phyloP scores from a whole-genome alignment of 2,797 vertebrate species.

The Centroberyx gerrardi region DNA sequence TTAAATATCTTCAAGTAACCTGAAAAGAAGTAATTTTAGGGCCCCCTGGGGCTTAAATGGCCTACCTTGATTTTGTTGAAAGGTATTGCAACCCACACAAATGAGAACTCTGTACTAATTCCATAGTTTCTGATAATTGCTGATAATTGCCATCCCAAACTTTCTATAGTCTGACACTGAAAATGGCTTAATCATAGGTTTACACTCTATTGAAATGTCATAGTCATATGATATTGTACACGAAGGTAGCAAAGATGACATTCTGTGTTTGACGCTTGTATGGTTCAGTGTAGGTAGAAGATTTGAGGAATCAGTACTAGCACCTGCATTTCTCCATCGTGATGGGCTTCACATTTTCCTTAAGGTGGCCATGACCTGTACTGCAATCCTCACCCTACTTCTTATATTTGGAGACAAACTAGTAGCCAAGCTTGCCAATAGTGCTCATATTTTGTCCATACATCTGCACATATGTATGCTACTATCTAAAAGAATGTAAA shows the following conservation, averaged over 20 bases:
- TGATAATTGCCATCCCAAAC: conserved; percentile 58
- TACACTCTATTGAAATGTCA: conserved; percentile 25
- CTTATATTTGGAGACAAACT: neutral
- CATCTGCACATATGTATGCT: conserved; percentile 18
- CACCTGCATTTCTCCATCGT: neutral
- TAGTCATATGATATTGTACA: conserved; percentile 16
- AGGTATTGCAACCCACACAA: conserved; percentile 59
- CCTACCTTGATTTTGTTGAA: conserved; percentile 62
- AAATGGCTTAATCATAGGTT: conserved; percentile 39
- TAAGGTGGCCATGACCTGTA: neutral
- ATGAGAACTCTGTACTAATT: conserved; percentile 45
- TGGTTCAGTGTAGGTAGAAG: neutral
- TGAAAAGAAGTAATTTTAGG: conserved; percentile 72
- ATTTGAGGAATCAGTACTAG: conserved; percentile 5
- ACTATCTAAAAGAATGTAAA: conserved; percentile 12
- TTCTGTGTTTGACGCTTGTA: conserved; percentile 7
- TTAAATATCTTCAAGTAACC: conserved; percentile 77
- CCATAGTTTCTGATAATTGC: conserved; percentile 70
- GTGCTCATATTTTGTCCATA: conserved; percentile 5
- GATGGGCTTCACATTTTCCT: conserved; percentile 10
- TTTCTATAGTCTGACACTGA: conserved; percentile 39
- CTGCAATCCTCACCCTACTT: conserved; percentile 1
- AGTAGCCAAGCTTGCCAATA: conserved; percentile 2
- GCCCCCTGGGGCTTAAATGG: conserved; percentile 59
- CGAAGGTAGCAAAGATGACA: conserved; percentile 6